Percentiles rank a stretch among this genome's conserved stretches.
Evolutionary conservation across 2,797 vertebrate genomes (phyloP).

Genomic region (Rhinella marina): DNA sequence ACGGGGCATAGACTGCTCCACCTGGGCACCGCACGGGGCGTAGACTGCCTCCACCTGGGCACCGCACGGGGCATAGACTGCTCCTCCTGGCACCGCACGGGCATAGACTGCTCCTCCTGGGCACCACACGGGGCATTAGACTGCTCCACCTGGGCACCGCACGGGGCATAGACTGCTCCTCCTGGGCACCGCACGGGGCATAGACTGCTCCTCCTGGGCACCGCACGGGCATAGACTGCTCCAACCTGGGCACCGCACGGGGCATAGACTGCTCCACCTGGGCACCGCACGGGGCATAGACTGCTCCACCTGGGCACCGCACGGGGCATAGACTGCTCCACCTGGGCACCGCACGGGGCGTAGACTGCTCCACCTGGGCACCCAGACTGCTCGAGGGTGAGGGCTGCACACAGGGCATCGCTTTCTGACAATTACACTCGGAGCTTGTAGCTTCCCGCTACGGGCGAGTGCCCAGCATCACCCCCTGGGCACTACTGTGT

Average conservation of each 20-base stretch:
- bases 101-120: background rate
- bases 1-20: background rate
- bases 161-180: background rate
- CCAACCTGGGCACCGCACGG: background rate
- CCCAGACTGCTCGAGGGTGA: too few relatives aligned
- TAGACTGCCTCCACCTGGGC: background rate
- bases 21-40: background rate
- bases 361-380: background rate
- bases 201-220: background rate
- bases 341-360: background rate
- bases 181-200: background rate
- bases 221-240: background rate
- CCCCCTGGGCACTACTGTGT: too few relatives aligned
- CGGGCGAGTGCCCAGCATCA: too few relatives aligned
- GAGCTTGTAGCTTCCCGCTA: too few relatives aligned
- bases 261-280: background rate
- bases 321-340: too few relatives aligned
- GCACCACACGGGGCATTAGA: background rate
- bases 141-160: background rate
- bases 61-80: too few relatives aligned
- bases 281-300: background rate
- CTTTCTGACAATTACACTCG: too few relatives aligned
- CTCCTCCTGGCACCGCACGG: too few relatives aligned
- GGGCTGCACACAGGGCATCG: too few relatives aligned
- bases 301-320: too few relatives aligned